Percentiles rank a stretch among this genome's conserved stretches.
phyloP scores from a whole-genome alignment of 2,888 invertebrate genomes.

The Micoletzkya japonica region DNA sequence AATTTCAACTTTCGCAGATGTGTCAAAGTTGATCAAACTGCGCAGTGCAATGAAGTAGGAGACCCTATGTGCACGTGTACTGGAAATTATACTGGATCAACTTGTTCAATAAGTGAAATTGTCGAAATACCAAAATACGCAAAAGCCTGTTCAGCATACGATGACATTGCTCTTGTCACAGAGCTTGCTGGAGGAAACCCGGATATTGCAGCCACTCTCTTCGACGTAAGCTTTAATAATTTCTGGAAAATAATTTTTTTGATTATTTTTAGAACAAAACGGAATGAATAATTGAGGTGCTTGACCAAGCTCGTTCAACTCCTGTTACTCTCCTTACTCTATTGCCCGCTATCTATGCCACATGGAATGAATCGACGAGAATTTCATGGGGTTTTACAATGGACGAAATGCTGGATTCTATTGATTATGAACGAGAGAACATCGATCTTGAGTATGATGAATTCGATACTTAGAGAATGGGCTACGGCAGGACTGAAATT shows the following conservation, averaged over 20 bases:
- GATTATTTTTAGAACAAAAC: neutral
- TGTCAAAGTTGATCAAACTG: neutral
- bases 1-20: conserved; percentile 4
- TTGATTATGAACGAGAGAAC: conserved; percentile 8
- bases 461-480: neutral
- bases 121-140: too few relatives aligned
- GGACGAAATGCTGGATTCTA: conserved; percentile 12
- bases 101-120: conserved; percentile 4
- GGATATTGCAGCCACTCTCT: too few relatives aligned
- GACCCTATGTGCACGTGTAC: conserved; percentile 13
- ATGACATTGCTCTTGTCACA: too few relatives aligned
- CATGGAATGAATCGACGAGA: neutral
- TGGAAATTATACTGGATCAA: conserved; percentile 5
- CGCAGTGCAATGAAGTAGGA: conserved; percentile 8
- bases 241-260: too few relatives aligned
- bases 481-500: neutral
- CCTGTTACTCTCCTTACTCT: conserved; percentile 7
- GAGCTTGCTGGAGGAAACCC: too few relatives aligned
- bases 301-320: neutral
- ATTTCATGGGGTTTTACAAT: neutral
- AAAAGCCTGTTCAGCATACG: too few relatives aligned
- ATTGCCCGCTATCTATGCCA: neutral
- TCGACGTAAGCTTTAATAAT: too few relatives aligned
- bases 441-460: neutral
- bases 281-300: neutral